These are phyloP conservation scores for Etia nguti DNA, from an alignment of 2,113 vertebrate species.

Conservation along the genomic window DNA sequence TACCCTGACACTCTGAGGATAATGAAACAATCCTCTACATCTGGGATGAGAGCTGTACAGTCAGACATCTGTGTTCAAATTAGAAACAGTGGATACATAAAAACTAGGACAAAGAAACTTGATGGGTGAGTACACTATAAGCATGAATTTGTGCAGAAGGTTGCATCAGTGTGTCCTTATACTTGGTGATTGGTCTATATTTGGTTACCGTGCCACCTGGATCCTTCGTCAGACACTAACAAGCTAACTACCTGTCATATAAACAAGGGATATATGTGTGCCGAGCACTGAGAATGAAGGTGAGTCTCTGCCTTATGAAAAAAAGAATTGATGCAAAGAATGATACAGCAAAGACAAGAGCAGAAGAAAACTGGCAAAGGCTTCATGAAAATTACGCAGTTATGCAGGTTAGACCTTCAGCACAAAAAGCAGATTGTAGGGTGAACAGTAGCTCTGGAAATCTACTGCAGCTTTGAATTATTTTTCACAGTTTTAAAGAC, in stretches of 20 bases:
- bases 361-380: neutral
- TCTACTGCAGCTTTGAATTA: neutral
- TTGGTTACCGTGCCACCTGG: slow-evolving; percentile 10
- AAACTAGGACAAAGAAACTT: neutral
- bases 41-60: neutral
- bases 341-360: neutral
- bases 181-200: slow-evolving; percentile 33
- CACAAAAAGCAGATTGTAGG: neutral
- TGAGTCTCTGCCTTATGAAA: neutral
- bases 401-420: neutral
- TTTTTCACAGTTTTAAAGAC: neutral
- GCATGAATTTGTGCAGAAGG: neutral
- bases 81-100: neutral
- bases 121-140: neutral
- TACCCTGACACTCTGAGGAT: neutral
- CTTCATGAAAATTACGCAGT: neutral
- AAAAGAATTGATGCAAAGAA: neutral
- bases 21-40: neutral
- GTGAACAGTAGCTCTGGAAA: neutral
- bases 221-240: slow-evolving; percentile 11
- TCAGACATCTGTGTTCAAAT: neutral
- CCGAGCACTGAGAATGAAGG: neutral
- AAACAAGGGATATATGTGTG: neutral
- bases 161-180: neutral
- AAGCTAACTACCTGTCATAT: slow-evolving; percentile 15